Conservation (phyloP, 1,140 invertebrate species). For the Dendroctonus ponderosae region DNA sequence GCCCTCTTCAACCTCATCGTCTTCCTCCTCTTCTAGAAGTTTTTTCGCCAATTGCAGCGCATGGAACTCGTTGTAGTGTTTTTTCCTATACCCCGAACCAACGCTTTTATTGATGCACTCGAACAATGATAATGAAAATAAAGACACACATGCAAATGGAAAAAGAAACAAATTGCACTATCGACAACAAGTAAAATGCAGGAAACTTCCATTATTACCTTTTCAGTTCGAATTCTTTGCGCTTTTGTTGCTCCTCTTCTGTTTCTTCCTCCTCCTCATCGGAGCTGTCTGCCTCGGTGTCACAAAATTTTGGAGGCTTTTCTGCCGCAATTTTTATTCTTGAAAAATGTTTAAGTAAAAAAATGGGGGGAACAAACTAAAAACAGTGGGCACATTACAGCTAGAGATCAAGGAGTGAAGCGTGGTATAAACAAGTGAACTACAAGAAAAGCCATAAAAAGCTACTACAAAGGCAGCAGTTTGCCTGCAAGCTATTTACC, state of each 20-base stretch:
- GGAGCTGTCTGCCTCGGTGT: conserved; percentile 63
- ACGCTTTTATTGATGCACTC: background rate
- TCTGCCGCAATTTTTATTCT: conserved; percentile 55
- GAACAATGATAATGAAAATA: background rate
- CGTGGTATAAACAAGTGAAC: conserved; percentile 1
- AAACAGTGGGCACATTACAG: background rate
- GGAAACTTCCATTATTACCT: conserved; percentile 35
- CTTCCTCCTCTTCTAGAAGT: conserved; percentile 85
- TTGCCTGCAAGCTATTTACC: conserved; percentile 46
- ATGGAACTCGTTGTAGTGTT: conserved; percentile 97
- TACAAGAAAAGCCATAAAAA: background rate
- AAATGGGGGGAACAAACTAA: background rate
- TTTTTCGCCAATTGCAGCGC: conserved; percentile 88
- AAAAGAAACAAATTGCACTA: conserved; percentile 8
- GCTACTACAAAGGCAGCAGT: too few relatives aligned
- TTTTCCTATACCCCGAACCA: conserved; percentile 60
- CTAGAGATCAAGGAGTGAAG: background rate
- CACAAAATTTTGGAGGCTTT: conserved; percentile 58
- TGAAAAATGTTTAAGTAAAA: conserved; percentile 24
- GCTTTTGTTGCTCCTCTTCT: conserved; percentile 61
- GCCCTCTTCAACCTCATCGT: conserved; percentile 64
- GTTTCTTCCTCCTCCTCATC: conserved; percentile 58
- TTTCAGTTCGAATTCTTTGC: conserved; percentile 82
- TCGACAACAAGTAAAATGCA: background rate
- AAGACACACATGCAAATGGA: background rate